Conservation (phyloP, 2,797 vertebrate genomes). For the Setipinna tenuifilis region DNA sequence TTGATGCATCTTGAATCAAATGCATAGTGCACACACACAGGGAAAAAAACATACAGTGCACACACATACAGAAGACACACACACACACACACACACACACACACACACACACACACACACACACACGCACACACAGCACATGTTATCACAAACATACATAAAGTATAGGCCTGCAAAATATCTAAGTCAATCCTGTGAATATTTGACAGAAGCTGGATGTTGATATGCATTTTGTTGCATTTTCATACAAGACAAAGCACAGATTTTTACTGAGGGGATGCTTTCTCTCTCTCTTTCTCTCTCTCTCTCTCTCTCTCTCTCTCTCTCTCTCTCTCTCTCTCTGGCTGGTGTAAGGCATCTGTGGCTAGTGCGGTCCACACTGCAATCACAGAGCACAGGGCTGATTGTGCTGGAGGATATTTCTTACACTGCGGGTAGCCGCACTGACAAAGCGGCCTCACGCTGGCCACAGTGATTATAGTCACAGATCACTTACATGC, state of each 20-base stretch:
- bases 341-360: not conserved
- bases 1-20: too few species aligned
- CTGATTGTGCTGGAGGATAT: constrained; percentile 9
- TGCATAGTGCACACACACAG: too few species aligned
- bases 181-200: not conserved
- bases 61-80: too few species aligned
- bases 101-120: constrained; percentile 3
- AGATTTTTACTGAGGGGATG: not conserved
- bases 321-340: too few species aligned
- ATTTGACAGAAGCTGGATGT: not conserved
- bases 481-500: constrained; percentile 6
- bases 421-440: not conserved
- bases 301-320: not conserved
- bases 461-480: constrained; percentile 6
- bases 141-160: not conserved
- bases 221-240: not conserved
- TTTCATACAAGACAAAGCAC: not conserved
- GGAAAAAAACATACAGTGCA: too few species aligned
- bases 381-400: not conserved
- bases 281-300: too few species aligned
- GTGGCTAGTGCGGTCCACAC: not conserved
- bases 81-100: not conserved
- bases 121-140: not conserved
- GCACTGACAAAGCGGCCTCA: not conserved
- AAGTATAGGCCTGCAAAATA: not conserved